Evolutionary conservation across 1,140 invertebrate genomes (phyloP).

Genomic region (Rhagoletis zephyria): DNA sequence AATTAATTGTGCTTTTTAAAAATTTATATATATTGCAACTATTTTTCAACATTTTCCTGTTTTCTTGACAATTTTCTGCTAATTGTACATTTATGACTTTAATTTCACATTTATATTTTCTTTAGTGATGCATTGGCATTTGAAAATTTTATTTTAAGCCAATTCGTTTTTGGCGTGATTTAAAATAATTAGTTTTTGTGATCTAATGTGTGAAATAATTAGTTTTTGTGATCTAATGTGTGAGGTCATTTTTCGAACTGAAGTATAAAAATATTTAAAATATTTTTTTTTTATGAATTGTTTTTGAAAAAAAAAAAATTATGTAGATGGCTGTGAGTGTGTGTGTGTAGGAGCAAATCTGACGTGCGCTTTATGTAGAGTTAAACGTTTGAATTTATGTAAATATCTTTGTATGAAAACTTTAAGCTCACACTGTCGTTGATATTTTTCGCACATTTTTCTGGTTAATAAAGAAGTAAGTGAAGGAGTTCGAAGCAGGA

Average conservation of each 20-base stretch:
- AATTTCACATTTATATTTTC: not conserved
- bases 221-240: not conserved
- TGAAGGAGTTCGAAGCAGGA: no score
- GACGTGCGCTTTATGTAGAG: not conserved
- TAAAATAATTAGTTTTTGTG: not conserved
- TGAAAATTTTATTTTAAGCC: not conserved
- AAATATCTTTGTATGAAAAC: no score
- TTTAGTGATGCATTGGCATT: not conserved
- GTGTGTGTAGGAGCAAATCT: not conserved
- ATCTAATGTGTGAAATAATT: not conserved
- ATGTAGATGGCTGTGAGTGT: not conserved
- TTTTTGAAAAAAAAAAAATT: not conserved
- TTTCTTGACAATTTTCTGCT: constrained; percentile 16
- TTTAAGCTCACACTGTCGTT: not conserved
- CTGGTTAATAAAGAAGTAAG: no score
- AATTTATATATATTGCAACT: constrained; percentile 33
- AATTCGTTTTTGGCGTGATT: not conserved
- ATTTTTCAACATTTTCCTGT: constrained; percentile 40
- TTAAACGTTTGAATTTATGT: no score
- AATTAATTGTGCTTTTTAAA: constrained; percentile 30
- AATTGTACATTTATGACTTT: constrained; percentile 1
- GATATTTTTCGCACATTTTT: not conserved
- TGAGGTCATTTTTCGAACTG: not conserved
- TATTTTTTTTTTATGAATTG: not conserved
- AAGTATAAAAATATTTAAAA: constrained; percentile 35